Evolutionary conservation across 2,888 invertebrate genomes (phyloP), one percentile per base, ranked within the genome.

Genomic region (Tetramorium bicarinatum): DNA sequence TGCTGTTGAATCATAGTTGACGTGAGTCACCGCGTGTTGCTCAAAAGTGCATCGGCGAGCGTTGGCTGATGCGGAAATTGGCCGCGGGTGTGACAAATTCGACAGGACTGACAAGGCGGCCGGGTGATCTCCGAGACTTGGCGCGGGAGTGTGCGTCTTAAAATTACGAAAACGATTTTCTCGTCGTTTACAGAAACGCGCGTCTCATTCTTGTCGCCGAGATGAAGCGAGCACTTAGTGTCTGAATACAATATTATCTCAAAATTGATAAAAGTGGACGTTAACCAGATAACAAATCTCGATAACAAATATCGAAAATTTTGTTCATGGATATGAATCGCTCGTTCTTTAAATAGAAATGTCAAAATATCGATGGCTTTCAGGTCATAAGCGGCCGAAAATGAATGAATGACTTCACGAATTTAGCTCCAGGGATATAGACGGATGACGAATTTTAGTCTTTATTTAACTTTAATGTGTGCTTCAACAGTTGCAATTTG

Each of bases 51-150:
- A 54, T 66, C 34, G 34, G 41, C 76, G 77, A 61, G 4, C n/a
- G 54, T 66, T 41, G 77, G 76, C 56, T 56, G 56, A 72, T 72
- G 41, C 77, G 41, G 66, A 25, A 76, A 52, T 66, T 77, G 66
- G 66, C 77, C 21, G 56, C 47, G 41, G 25, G 38, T 71, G 38
- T 80, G 79, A 80, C 79, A 80, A 80, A 80, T 80, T 80, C 59
- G 79, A 80, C 71, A 71, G 79, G 38, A 71, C 21, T 61, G 79
- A 80, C 79, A 61, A 69, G 59, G 59, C 59, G 62, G 13, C 41
- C 18, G 52, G 25, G 18, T 21, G 18, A 25, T 56, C 13, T 18
- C 25, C 79, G 47, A 49, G 9, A 47, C 38, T 38, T 80, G 71
- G 59, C 59, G 67, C 29, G 25, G 25, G 15, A 11, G 29, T 25